These are phyloP conservation scores for Amphimallon solstitiale DNA, from an alignment of 2,888 invertebrate species.

Conservation along the genomic window DNA sequence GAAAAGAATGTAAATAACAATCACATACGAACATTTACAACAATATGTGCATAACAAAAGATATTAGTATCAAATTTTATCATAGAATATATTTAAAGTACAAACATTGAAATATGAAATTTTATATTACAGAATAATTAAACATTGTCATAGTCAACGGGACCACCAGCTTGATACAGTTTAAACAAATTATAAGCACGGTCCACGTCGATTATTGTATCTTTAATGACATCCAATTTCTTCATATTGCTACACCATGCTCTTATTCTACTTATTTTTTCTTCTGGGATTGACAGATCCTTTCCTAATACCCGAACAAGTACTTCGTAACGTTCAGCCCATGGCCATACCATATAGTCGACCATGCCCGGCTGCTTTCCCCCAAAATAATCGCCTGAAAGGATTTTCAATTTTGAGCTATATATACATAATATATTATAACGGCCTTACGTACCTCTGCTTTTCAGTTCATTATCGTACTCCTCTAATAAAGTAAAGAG, in stretches of 20 bases:
- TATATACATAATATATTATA: background rate
- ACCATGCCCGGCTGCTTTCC: slow-evolving; percentile 43
- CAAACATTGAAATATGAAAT: too few species aligned
- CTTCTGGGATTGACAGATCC: slow-evolving; percentile 47
- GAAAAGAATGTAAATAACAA: too few species aligned
- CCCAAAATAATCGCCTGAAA: slow-evolving; percentile 36
- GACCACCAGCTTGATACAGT: background rate
- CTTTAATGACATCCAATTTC: slow-evolving; percentile 17
- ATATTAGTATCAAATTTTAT: too few species aligned
- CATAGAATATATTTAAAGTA: too few species aligned
- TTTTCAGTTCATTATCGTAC: slow-evolving; percentile 55
- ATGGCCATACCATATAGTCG: slow-evolving; percentile 61
- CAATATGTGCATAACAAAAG: too few species aligned
- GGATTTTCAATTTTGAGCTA: background rate
- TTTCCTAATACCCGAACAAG: slow-evolving; percentile 50
- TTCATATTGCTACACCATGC: slow-evolving; percentile 19
- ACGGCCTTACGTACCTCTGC: slow-evolving; percentile 45
- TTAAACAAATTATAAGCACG: background rate
- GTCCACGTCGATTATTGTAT: background rate
- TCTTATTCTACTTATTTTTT: slow-evolving; percentile 2
- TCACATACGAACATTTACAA: too few species aligned
- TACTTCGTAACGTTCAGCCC: slow-evolving; percentile 55
- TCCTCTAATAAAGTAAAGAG: slow-evolving; percentile 52
- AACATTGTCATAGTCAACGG: slow-evolving; percentile 16
- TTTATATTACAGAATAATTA: background rate